phyloP scores from a whole-genome alignment of 2,113 vertebrate species.

The Myrmophylax atrothorax region DNA sequence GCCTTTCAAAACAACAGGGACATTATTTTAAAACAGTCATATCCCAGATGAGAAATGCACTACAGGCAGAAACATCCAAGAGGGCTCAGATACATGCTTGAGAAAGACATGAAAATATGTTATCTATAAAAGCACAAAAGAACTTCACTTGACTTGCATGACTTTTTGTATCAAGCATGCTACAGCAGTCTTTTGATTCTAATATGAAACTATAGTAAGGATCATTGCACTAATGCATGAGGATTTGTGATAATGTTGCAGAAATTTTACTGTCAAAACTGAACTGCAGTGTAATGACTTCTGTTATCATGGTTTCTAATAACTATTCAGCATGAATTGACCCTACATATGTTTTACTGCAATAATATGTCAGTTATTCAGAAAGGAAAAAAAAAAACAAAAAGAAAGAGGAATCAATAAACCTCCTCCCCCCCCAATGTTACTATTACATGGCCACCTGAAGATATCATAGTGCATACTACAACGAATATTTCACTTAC shows the following conservation, averaged over 20 bases:
- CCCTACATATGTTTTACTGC: constrained; percentile 80
- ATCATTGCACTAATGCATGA: constrained; percentile 87
- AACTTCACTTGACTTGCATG: constrained; percentile 70
- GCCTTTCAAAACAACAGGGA: neutral
- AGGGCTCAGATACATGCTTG: neutral
- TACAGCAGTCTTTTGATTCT: constrained; percentile 78
- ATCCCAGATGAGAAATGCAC: neutral
- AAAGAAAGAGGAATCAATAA: constrained; percentile 23
- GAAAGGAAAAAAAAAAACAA: constrained; percentile 49
- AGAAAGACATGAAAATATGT: constrained; percentile 51
- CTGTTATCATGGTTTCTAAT: constrained; percentile 85
- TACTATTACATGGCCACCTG: neutral
- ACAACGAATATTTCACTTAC: neutral
- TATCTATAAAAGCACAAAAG: constrained; percentile 67
- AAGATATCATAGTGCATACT: neutral
- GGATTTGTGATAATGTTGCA: constrained; percentile 88
- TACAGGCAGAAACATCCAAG: constrained; percentile 25
- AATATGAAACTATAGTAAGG: constrained; percentile 83
- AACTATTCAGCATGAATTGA: constrained; percentile 83
- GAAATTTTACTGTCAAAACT: constrained; percentile 88
- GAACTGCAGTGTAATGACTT: constrained; percentile 85
- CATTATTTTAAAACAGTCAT: neutral
- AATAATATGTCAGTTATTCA: constrained; percentile 72
- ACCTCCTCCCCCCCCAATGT: neutral
- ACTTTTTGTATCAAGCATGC: constrained; percentile 77